Evolutionary conservation across 2,113 vertebrate genomes (phyloP), one percentile per base, ranked within the genome.

Genomic region (Oreochromis tanganicae): DNA sequence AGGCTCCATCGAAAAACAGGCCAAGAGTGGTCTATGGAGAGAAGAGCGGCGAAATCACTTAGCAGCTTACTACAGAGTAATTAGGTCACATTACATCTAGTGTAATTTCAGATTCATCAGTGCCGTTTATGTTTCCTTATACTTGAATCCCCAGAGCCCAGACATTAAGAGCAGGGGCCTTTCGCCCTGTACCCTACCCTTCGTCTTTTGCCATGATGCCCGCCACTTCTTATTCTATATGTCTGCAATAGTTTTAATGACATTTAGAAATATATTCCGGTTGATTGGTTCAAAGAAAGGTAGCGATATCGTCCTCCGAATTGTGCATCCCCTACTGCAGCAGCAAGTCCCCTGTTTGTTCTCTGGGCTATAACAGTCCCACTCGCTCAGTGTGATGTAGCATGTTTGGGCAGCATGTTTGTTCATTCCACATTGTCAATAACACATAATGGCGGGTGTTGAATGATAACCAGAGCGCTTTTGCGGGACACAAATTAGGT

Each of bases 71-170:
- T 92, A 89, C 93, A 83, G 89, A 96, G 93, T 96, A 96, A 96
- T 96, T 96, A 95, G 94, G 94, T 96, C 95, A 94, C 95, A 96
- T 96, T 96, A 96, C 95, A 95, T 91, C 93, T 93, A 93, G 95
- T 94, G 95, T 89, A 92, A 94, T 96, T 95, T 93, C 93, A 95
- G 87, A 93, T 95, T 95, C 93, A 95, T 96, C 94, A 89, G 92
- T 93, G 90, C 93, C 93, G 94, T 96, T 95, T 95, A 91, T 93
- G 94, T 95, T 95, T 92, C 94, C 91, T 93, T 95, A 93, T 93
- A 92, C 89, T 90, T 91, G 86, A 92, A 86, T 94, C 94, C 94
- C 95, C 82, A 24, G 92, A 87, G 92, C 88, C 57, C 82, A 94
- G 93, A 85, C 88, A 89, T 83, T 54, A 91, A 68, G 93, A 93